These are phyloP conservation scores for Miniopterus natalensis DNA, from an alignment of 2,113 vertebrate species.

Conservation along the genomic window DNA sequence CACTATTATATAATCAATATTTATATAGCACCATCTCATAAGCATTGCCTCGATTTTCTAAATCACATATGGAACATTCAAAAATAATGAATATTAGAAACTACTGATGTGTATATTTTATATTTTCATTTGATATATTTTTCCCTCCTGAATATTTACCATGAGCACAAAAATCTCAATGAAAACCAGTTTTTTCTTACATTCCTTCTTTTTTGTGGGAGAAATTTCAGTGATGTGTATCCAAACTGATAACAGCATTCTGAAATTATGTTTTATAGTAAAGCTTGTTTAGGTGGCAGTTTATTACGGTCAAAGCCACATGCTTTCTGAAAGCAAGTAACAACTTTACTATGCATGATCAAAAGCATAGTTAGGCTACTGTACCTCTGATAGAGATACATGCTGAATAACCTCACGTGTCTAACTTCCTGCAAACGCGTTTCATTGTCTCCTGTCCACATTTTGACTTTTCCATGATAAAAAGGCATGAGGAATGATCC, in stretches of 20 bases:
- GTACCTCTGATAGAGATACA: neutral
- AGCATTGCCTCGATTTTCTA: conserved; percentile 22
- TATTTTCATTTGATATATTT: conserved; percentile 2
- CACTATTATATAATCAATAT: neutral
- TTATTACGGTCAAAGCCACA: neutral
- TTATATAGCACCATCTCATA: neutral
- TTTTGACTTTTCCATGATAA: conserved; percentile 61
- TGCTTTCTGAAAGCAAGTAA: conserved; percentile 37
- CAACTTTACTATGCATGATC: conserved; percentile 24
- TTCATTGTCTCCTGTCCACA: conserved; percentile 31
- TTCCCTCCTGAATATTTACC: neutral
- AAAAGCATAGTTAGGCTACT: conserved; percentile 37
- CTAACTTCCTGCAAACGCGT: neutral
- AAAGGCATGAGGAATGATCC: conserved; percentile 38
- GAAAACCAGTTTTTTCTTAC: conserved; percentile 18
- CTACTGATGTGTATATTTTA: neutral
- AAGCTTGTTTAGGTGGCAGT: neutral
- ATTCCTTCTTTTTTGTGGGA: neutral
- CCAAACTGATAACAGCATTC: neutral
- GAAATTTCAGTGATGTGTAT: neutral
- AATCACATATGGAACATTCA: neutral
- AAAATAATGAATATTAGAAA: conserved; percentile 39
- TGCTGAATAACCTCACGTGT: conserved; percentile 58
- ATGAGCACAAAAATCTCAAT: neutral
- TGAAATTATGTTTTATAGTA: conserved; percentile 46